Base-by-base conservation (phyloP, 30 jellyfish, hydroid and myxozoan species). In the Clytia hemisphaerica region DNA sequence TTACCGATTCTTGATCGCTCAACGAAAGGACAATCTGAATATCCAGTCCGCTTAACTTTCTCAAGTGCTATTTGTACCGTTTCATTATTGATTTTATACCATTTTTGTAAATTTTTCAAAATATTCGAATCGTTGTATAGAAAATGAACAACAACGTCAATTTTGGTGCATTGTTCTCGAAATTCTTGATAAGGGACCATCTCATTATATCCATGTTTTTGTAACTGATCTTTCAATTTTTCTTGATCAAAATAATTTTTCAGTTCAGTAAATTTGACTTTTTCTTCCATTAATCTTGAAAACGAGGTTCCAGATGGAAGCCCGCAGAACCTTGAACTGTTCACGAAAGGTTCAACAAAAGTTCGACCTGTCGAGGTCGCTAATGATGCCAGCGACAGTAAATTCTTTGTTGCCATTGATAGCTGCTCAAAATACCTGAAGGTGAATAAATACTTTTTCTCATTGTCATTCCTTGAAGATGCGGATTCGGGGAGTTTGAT, bases 281-380 rank as follows among this genome's bases (percentile, higher is more conserved):
- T 30, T 37, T 30, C 21, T 60, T 60, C 73, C 3, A 25, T 24
- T 7, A 32, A 44, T 21, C 78, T 40, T 12, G 78, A 65, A 24
- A 65, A 22, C 4, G 80, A 25, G 9, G 60, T 31, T 37, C 80
- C 60, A 34, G 54, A 66, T 19, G 60, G 93, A 62, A 89, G 79
- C 27, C 98, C 98, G 48, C 75, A 61, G 88, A 89, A 82, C 54
- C 98, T 57, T 4, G 98, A 89, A 34, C 82, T 89, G 64, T 80
- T 81, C 18, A 89, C 92, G 67, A 74, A 89, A 45, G 98, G 98
- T 91, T 69, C 75, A 12, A 89, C 93, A 0, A 80, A 58, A 30
- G 54, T 80, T 36, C 98, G 76, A 18, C 72, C 61, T 53, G 19
- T 58, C 57, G 69, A 82, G 61, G 78, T 67, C n/a, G 92, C 98